A percentile compares a stretch with the other conserved stretches of the same genome.
phyloP scores from a whole-genome alignment of 1,140 invertebrate genomes.

The Hylaeus anthracinus region DNA sequence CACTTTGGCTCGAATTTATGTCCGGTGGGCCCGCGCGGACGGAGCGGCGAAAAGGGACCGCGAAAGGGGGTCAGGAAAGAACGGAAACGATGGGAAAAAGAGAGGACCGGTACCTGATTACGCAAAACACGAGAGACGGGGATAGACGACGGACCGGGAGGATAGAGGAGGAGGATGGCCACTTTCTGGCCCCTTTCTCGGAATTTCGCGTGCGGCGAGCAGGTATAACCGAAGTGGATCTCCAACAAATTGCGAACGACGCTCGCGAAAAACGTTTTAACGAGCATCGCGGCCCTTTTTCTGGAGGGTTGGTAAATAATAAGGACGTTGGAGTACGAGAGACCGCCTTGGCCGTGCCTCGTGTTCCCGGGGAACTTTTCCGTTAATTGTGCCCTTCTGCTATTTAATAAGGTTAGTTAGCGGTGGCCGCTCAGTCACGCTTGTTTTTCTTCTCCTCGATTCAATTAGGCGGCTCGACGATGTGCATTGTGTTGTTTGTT shows the following conservation, averaged over 20 bases:
- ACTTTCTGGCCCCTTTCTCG: slow-evolving; percentile 67
- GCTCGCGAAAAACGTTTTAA: slow-evolving; percentile 69
- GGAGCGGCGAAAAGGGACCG: slow-evolving; percentile 42
- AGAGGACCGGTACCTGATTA: slow-evolving; percentile 23
- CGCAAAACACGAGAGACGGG: slow-evolving; percentile 25
- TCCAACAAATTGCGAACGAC: slow-evolving; percentile 68
- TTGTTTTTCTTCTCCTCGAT: neutral
- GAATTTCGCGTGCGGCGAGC: slow-evolving; percentile 62
- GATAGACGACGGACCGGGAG: slow-evolving; percentile 18
- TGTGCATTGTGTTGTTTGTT: slow-evolving; percentile 2
- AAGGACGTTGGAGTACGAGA: slow-evolving; percentile 31
- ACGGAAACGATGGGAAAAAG: slow-evolving; percentile 25
- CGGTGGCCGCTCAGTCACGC: neutral
- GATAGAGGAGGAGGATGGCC: slow-evolving; percentile 32
- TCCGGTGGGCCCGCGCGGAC: slow-evolving; percentile 38
- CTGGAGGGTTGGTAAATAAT: slow-evolving; percentile 32
- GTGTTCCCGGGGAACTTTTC: neutral
- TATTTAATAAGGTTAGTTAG: slow-evolving; percentile 3
- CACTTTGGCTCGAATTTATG: slow-evolving; percentile 66
- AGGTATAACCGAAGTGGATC: slow-evolving; percentile 50
- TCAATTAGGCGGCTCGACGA: neutral
- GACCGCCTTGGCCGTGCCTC: too few relatives aligned
- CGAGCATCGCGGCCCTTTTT: slow-evolving; percentile 59
- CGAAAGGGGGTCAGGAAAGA: slow-evolving; percentile 37
- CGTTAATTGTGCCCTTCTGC: neutral